Conservation (phyloP, 2,797 vertebrate genomes). For the Anas capensis region DNA sequence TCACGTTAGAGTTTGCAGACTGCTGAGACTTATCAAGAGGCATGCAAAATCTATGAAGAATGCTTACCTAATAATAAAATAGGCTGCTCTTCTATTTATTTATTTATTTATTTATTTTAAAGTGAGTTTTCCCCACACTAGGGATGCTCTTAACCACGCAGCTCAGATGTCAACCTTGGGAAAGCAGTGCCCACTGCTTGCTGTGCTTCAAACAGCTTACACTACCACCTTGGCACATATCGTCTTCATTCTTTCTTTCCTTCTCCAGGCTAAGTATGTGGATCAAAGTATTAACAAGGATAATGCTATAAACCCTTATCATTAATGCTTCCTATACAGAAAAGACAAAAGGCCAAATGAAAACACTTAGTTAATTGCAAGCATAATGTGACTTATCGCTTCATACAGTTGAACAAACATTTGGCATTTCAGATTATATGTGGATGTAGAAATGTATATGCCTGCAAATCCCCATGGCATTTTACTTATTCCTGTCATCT, state of each 20-base stretch:
- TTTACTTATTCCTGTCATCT: neutral
- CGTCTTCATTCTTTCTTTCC: neutral
- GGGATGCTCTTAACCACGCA: neutral
- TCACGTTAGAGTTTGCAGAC: neutral
- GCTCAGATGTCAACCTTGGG: neutral
- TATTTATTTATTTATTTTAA: neutral
- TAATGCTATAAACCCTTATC: neutral
- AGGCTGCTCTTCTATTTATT: neutral
- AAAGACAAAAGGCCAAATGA: neutral
- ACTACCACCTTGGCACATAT: accelerated
- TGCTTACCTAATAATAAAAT: neutral
- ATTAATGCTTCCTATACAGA: neutral
- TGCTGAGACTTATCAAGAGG: neutral
- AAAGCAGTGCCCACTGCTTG: neutral
- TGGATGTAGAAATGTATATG: neutral
- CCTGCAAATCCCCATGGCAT: neutral
- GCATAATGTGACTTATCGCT: neutral
- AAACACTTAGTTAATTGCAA: neutral
- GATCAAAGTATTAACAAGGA: neutral
- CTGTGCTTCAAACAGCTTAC: neutral
- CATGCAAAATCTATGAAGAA: neutral
- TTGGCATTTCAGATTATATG: neutral
- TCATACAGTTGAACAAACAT: neutral
- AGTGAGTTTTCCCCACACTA: neutral
- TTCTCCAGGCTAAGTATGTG: neutral